Percentiles rank a stretch among this genome's conserved stretches.
phyloP scores from a whole-genome alignment of 2,888 invertebrate genomes.

The Scotopteryx bipunctaria region DNA sequence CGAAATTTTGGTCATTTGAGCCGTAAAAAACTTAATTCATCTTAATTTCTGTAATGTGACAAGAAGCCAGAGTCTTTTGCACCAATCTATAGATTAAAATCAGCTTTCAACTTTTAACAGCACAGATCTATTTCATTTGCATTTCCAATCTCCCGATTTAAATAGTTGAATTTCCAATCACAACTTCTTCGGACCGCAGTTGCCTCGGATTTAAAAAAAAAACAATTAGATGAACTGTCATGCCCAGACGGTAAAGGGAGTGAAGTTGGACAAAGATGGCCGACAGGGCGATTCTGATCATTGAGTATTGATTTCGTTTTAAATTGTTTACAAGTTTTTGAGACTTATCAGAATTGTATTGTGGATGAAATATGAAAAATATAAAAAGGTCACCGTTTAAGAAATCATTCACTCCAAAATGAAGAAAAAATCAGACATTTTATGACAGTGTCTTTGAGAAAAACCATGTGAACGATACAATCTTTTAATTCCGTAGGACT shows the following conservation, averaged over 20 bases:
- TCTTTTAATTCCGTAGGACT: no score
- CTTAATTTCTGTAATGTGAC: not conserved
- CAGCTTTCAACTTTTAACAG: constrained; percentile 13
- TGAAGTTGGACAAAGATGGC: constrained; percentile 52
- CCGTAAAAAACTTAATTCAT: no score
- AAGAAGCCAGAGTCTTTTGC: constrained; percentile 15
- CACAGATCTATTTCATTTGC: constrained; percentile 44
- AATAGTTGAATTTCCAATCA: constrained; percentile 66
- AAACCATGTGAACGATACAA: no score
- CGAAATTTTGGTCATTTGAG: no score
- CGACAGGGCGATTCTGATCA: constrained; percentile 33
- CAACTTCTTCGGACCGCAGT: constrained; percentile 32
- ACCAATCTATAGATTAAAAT: not conserved
- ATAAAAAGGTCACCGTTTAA: no score
- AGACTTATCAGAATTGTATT: not conserved
- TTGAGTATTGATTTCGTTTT: constrained; percentile 29
- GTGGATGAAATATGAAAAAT: not conserved
- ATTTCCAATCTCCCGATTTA: constrained; percentile 55
- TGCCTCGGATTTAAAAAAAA: constrained; percentile 57
- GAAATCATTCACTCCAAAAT: no score
- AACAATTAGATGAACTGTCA: constrained; percentile 80
- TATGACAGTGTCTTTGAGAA: no score
- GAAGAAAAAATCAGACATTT: no score
- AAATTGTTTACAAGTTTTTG: constrained; percentile 16
- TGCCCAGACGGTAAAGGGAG: constrained; percentile 56